These are phyloP conservation scores for Catostomus latipinnis DNA, from an alignment of 2,797 vertebrate genomes.

Conservation along the genomic window DNA sequence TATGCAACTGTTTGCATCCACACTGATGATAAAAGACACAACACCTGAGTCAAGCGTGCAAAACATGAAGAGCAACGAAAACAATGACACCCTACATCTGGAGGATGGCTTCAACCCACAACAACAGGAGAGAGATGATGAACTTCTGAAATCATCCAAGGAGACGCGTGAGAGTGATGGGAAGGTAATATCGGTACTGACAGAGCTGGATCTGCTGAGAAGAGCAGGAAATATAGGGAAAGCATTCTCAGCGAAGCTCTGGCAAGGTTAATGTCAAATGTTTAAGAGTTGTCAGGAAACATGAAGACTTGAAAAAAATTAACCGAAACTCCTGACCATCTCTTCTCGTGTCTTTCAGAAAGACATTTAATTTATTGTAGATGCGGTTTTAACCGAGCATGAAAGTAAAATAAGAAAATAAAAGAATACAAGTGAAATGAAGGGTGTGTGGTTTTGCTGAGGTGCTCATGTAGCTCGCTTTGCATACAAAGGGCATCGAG, in stretches of 20 bases:
- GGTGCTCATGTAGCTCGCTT: constrained; percentile 32
- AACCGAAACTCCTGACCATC: constrained; percentile 23
- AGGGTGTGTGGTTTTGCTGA: constrained; percentile 40
- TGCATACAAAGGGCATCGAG: constrained; percentile 38
- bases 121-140: not conserved
- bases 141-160: not conserved
- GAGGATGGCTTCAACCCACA: not conserved
- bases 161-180: not conserved
- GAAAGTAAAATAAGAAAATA: constrained; percentile 20
- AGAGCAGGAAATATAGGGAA: constrained; percentile 8
- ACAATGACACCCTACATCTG: not conserved
- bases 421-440: constrained; percentile 12
- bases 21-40: not conserved
- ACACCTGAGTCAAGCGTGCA: not conserved
- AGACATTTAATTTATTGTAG: constrained; percentile 33
- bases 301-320: constrained; percentile 14
- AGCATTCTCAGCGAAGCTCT: not conserved
- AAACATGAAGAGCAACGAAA: not conserved
- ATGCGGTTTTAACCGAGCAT: constrained; percentile 18
- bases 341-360: constrained; percentile 25
- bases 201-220: not conserved
- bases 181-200: not conserved
- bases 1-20: not conserved
- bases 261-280: constrained; percentile 24
- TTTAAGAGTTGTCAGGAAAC: constrained; percentile 24